These are phyloP conservation scores for Ephestia elutella DNA, from an alignment of 1,140 invertebrate genomes.

Conservation along the genomic window DNA sequence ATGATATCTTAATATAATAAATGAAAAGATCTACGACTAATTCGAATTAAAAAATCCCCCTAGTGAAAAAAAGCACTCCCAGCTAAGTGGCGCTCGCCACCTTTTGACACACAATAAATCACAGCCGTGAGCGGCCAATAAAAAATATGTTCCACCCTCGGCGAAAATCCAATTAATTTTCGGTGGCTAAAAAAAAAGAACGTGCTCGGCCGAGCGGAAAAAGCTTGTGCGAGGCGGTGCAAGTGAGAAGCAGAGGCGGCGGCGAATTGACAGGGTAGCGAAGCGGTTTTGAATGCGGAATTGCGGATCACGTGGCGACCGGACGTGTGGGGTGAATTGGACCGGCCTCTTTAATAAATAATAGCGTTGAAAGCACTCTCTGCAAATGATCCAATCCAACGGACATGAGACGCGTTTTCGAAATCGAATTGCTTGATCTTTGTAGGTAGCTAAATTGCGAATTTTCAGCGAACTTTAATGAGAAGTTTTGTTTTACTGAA, in stretches of 20 bases:
- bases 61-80: slow-evolving; percentile 53
- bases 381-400: not conserved
- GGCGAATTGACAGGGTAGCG: slow-evolving; percentile 15
- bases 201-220: slow-evolving; percentile 52
- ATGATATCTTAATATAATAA: not conserved
- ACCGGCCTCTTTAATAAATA: slow-evolving; percentile 38
- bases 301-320: not conserved
- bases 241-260: slow-evolving; percentile 12
- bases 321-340: slow-evolving; percentile 17
- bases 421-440: too few species aligned
- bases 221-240: slow-evolving; percentile 32
- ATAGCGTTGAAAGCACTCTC: slow-evolving; percentile 34
- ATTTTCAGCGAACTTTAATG: too few species aligned
- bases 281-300: slow-evolving; percentile 18
- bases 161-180: slow-evolving; percentile 74
- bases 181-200: slow-evolving; percentile 66
- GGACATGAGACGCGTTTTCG: too few species aligned
- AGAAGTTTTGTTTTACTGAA: too few species aligned
- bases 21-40: slow-evolving; percentile 6
- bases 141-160: slow-evolving; percentile 72
- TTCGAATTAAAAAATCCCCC: slow-evolving; percentile 35
- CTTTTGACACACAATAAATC: slow-evolving; percentile 73
- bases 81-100: slow-evolving; percentile 68
- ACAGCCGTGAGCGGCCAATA: slow-evolving; percentile 67
- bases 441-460: too few species aligned